Evolutionary conservation across 2,888 invertebrate genomes (phyloP), one percentile per base, ranked within the genome.

Genomic region (Lasioglossum calceatum): DNA sequence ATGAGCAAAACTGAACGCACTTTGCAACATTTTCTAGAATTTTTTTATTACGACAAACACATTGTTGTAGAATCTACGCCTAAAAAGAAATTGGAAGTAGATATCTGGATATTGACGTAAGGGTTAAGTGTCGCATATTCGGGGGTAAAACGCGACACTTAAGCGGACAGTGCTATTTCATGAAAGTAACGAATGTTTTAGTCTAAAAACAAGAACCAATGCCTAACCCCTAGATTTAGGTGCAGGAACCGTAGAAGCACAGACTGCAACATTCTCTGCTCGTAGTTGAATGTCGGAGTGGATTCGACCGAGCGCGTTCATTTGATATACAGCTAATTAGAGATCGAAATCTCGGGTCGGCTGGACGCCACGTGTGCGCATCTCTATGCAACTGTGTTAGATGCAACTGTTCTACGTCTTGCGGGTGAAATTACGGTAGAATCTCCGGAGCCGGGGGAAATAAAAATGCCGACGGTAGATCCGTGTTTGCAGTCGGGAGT

Each of bases 281-380:
- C 70, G 82, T 71, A 73, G 78, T 44, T 71, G 81, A 88, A 88
- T 81, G 78, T 36, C 54, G n/a, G 71, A 78, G 77, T 82, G 87
- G 81, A 90, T 86, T 86, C 88, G 88, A 71, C 79, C 80, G 87
- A 90, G 89, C 89, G 92, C 91, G 92, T 93, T 93, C 93, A 93
- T 93, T 95, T 94, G 94, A 95, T 95, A 93, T 94, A 94, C 93
- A 94, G 94, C 94, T 95, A 95, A 95, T 95, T 94, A 94, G 93
- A 94, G 95, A 95, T 95, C 93, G 92, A 93, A 95, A 95, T 95
- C 94, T 93, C 88, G 91, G 36, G 23, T 50, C 47, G 70, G 54
- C 32, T 16, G n/a, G 71, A 36, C 44, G 32, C 77, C 23, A 32
- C 50, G 77, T n/a, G 70, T 5, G 36, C 19, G 67, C n/a, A 64